phyloP scores from a whole-genome alignment of 2,113 vertebrate species.

The Percopsis transmontana region DNA sequence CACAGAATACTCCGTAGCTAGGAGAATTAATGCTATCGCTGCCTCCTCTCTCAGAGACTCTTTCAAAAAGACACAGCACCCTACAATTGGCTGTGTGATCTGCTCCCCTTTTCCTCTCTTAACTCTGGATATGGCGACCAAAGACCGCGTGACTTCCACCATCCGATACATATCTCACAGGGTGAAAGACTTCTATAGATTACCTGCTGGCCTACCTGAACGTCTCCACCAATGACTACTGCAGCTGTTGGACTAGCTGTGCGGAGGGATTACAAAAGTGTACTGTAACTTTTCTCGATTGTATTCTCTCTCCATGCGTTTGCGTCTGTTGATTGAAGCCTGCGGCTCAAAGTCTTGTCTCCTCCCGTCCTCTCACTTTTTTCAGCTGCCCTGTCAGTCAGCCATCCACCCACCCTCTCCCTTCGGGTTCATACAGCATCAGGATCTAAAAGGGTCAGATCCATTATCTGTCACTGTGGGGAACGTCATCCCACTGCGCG shows the following conservation, averaged over 20 bases:
- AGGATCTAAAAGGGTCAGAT: slow-evolving; percentile 17
- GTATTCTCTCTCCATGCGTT: neutral
- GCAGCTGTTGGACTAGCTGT: slow-evolving; percentile 33
- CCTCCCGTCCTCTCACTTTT: slow-evolving; percentile 28
- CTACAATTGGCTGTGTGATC: slow-evolving; percentile 31
- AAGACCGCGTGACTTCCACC: slow-evolving; percentile 10
- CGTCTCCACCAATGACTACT: slow-evolving; percentile 9
- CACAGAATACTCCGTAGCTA: neutral
- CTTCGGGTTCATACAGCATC: slow-evolving; percentile 60
- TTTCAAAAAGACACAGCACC: slow-evolving; percentile 25
- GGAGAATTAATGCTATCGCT: slow-evolving; percentile 17
- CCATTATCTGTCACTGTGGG: slow-evolving; percentile 28
- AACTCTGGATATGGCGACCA: slow-evolving; percentile 26
- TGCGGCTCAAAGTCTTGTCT: slow-evolving; percentile 6
- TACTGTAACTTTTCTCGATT: neutral
- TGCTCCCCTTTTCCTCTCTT: neutral
- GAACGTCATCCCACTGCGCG: slow-evolving; percentile 31
- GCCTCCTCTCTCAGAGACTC: slow-evolving; percentile 12
- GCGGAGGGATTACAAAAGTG: slow-evolving; percentile 9
- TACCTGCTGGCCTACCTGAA: slow-evolving; percentile 1
- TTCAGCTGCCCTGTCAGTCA: slow-evolving; percentile 55
- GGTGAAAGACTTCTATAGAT: slow-evolving; percentile 27
- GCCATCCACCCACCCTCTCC: slow-evolving; percentile 43
- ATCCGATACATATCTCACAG: slow-evolving; percentile 22
- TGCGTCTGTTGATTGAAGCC: neutral